These are phyloP conservation scores for Macrosteles quadrilineatus DNA, from an alignment of 1,140 invertebrate species.

Conservation along the genomic window DNA sequence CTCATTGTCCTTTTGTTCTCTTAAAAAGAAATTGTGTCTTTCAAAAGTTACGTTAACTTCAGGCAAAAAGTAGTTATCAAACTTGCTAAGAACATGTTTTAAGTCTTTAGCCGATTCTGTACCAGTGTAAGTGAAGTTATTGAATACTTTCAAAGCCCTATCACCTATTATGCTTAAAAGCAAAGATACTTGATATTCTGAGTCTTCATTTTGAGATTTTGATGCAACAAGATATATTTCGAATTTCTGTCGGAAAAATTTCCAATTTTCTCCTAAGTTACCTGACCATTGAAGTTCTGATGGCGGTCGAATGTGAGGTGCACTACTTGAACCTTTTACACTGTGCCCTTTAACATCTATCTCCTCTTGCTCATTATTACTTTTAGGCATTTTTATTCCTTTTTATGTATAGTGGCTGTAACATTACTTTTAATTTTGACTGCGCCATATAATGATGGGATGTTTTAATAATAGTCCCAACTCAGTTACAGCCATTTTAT, in stretches of 20 bases:
- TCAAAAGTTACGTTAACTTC: neutral
- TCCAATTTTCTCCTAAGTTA: neutral
- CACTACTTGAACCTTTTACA: no score
- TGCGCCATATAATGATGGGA: no score
- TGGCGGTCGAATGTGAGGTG: neutral
- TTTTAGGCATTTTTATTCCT: no score
- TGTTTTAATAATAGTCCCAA: no score
- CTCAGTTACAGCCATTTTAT: no score
- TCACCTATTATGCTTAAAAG: neutral
- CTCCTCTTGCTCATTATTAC: no score
- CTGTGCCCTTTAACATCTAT: no score
- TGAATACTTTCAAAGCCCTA: slow-evolving; percentile 2
- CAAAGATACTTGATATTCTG: neutral
- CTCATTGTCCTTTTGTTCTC: neutral
- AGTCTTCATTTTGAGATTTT: neutral
- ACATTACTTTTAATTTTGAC: no score
- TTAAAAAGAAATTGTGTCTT: slow-evolving; percentile 7
- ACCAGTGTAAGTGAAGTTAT: neutral
- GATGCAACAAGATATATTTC: neutral
- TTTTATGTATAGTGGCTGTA: no score
- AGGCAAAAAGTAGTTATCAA: neutral
- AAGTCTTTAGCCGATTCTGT: neutral
- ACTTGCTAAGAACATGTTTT: neutral
- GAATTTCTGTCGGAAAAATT: slow-evolving; percentile 5
- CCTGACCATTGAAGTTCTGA: neutral